Percentiles rank a stretch among this genome's conserved stretches.
These are phyloP conservation scores for Drosophila burlai DNA, from an alignment of 1,140 invertebrate genomes.

Conservation along the genomic window DNA sequence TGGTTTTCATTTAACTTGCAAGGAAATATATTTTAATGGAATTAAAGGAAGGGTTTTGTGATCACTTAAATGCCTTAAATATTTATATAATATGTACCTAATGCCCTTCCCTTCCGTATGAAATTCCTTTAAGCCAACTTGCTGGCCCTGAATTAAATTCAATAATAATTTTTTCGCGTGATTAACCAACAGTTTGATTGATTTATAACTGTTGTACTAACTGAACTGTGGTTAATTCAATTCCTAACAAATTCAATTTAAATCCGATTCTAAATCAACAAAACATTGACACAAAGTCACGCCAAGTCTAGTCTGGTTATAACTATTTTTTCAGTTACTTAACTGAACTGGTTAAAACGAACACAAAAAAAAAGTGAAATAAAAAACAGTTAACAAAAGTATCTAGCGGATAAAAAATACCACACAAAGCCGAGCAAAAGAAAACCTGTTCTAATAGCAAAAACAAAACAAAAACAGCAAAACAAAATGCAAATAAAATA, in stretches of 20 bases:
- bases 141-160: slow-evolving; percentile 21
- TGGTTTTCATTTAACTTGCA: not conserved
- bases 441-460: slow-evolving; percentile 41
- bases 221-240: slow-evolving; percentile 32
- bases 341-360: slow-evolving; percentile 18
- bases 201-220: slow-evolving; percentile 52
- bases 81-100: not conserved
- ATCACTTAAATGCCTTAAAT: not conserved
- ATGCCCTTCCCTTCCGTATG: not conserved
- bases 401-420: slow-evolving; percentile 59
- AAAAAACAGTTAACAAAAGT: slow-evolving; percentile 65
- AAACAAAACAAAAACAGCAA: slow-evolving; percentile 17
- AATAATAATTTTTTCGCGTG: slow-evolving; percentile 16
- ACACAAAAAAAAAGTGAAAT: not conserved
- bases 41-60: not conserved
- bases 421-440: slow-evolving; percentile 24
- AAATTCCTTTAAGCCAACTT: slow-evolving; percentile 2
- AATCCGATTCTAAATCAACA: slow-evolving; percentile 26
- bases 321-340: slow-evolving; percentile 46
- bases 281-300: slow-evolving; percentile 53
- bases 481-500: slow-evolving; percentile 46
- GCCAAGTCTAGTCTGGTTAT: slow-evolving; percentile 33
- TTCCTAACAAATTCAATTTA: slow-evolving; percentile 15
- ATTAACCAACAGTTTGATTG: slow-evolving; percentile 29
- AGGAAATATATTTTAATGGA: not conserved